phyloP scores from a whole-genome alignment of 2,888 invertebrate genomes.

The Pemphredon lugubris region DNA sequence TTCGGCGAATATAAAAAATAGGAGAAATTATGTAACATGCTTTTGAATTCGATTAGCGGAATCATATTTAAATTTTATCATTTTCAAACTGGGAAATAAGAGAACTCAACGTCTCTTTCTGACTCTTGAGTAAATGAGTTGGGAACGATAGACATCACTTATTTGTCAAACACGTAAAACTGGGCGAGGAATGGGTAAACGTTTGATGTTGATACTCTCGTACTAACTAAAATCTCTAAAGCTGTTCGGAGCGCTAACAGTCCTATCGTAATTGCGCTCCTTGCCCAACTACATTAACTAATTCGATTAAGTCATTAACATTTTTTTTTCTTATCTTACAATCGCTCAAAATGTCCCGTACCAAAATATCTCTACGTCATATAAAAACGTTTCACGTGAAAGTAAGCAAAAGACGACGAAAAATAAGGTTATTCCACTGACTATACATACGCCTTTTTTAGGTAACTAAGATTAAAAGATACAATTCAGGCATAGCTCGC shows the following conservation, averaged over 20 bases:
- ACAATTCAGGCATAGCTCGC: constrained; percentile 54
- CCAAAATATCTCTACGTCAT: constrained; percentile 65
- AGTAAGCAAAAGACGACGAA: constrained; percentile 38
- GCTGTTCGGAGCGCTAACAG: constrained; percentile 15
- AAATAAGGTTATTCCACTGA: constrained; percentile 29
- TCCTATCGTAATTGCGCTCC: neutral
- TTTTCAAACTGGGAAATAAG: neutral
- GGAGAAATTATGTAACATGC: neutral
- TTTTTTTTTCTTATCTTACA: constrained; percentile 37
- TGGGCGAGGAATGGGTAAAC: no score
- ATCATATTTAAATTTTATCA: no score
- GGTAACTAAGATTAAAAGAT: constrained; percentile 56
- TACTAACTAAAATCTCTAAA: constrained; percentile 50
- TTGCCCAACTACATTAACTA: constrained; percentile 17
- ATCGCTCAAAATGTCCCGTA: constrained; percentile 56
- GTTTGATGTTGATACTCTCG: constrained; percentile 28
- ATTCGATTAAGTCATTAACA: constrained; percentile 32
- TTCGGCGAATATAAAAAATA: neutral
- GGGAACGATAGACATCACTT: no score
- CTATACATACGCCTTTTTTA: constrained; percentile 32
- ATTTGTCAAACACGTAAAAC: no score
- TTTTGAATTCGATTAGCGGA: no score
- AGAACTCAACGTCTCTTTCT: neutral
- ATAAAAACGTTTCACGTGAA: constrained; percentile 47
- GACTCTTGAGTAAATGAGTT: neutral